Base-by-base conservation (phyloP, 2,888 invertebrate species). In the Cephalotes varians region DNA sequence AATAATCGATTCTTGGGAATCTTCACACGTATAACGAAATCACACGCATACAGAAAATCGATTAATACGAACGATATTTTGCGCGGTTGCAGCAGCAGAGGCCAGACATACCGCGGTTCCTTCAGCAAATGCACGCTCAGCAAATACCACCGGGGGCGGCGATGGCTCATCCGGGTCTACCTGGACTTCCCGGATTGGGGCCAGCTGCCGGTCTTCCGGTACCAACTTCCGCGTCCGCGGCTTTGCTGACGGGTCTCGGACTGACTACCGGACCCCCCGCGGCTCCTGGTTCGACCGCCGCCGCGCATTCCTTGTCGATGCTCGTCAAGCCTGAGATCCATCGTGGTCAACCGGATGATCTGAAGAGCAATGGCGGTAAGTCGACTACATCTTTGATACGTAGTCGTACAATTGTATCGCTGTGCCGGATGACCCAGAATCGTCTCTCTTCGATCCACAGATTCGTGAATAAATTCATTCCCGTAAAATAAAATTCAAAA, bases 61-160 rank as follows among this genome's bases (percentile, higher is more conserved):
- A 65, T 76, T 51, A 65, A n/a, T 28, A 40, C 37, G 40, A n/a
- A 40, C 12, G 40, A 28, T 40, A 72, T 34, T 74, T 64, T 47
- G 34, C 62, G 31, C 10, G 31, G 76, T 96, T 96, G 73, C 96
- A 97, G 97, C 97, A 98, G 96, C 98, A 98, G 95, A 96, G 97
- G 94, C 97, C 97, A 86, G 98, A 98, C 94, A 95, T 98, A 91
- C 97, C 98, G 67, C 96, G 98, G 93, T 95, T 97, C 83, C 95
- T 98, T 95, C 98, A 98, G 95, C 98, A 98, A 95, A 98, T 98
- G 98, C 98, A 98, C 94, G 98, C 98, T 71, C 98, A 98, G 92
- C 98, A 98, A 95, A 94, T 96, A 83, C 97, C 98, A 87, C 97
- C 97, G 88, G 96, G 96, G 40, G 97, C 97, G 81, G 96, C 96